These are phyloP conservation scores for Ophion ellenae DNA, from an alignment of 2,888 invertebrate genomes.

Conservation along the genomic window DNA sequence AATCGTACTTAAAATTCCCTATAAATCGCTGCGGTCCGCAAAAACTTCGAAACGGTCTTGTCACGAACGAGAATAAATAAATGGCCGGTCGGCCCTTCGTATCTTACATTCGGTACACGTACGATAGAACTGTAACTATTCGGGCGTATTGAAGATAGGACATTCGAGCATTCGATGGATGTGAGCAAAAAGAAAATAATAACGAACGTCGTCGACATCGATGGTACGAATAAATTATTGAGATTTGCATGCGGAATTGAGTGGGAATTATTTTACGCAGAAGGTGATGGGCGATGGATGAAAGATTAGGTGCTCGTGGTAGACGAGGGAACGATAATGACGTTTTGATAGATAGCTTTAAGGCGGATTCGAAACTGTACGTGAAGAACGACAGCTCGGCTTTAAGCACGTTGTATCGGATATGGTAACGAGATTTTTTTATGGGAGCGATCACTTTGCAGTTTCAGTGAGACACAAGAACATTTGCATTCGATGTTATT, in stretches of 20 bases:
- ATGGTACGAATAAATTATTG: not conserved
- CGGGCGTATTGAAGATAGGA: not conserved
- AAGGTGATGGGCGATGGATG: not conserved
- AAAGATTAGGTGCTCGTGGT: not conserved
- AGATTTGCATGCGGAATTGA: not conserved
- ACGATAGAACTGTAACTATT: not conserved
- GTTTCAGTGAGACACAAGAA: too few species aligned
- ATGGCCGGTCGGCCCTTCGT: not conserved
- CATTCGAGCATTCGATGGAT: not conserved
- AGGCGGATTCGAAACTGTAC: not conserved
- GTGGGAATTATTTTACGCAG: not conserved
- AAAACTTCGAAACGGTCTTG: slow-evolving; percentile 1
- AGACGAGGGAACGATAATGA: slow-evolving; percentile 12
- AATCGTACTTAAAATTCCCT: slow-evolving; percentile 8
- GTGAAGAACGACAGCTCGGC: slow-evolving; percentile 3
- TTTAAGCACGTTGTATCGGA: slow-evolving; percentile 6
- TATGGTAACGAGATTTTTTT: slow-evolving; percentile 2
- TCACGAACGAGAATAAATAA: slow-evolving; percentile 35
- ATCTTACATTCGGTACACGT: slow-evolving; percentile 8
- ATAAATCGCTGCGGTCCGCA: slow-evolving; percentile 4
- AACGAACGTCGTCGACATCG: not conserved
- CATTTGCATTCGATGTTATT: too few species aligned
- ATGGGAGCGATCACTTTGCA: not conserved
- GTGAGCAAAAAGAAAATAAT: not conserved
- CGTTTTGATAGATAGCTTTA: not conserved